Evolutionary conservation across 2,113 vertebrate species (phyloP), one percentile per base, ranked within the genome.

Genomic region (Melospiza melodia): DNA sequence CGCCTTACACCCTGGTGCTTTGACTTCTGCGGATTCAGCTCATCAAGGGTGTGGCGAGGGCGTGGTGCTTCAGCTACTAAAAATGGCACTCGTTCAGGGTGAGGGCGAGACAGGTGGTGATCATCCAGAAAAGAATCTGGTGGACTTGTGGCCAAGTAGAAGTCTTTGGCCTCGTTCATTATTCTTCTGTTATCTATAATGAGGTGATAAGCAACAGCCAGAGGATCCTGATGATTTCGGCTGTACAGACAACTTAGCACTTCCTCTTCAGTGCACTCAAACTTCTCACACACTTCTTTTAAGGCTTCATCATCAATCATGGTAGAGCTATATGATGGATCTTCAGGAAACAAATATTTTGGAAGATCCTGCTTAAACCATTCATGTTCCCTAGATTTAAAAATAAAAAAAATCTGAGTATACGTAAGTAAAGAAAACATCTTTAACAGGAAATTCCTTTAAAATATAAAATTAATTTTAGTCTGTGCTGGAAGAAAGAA

Each of bases 121-220:
- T 99, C 99, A 24, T 99, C 99, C 21, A 99, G 98, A 88, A 99
- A 99, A 49, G 99, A 99, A 98, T 99, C 99, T 0, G 99, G 99
- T 2, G 99, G 99, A 94, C 99, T 99, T 57, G 99, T 99, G 7
- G 99, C 99, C 98, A 99, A 95, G 95, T 99, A 99, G 95, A 99
- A 99, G 93, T 99, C 99, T 98, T 99, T 99, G 87, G 99, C 99
- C 96, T 99, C 99, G 0, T 98, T 99, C 99, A 99, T 99, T 98
- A 99, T 99, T 96, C 99, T 99, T 24, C 99, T 99, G 77, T 99
- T 99, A 98, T 99, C 99, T 93, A 99, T 99, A 94, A 99, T 99
- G 79, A 99, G 99, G 91, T 99, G 99, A 96, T 99, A 99, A 85
- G 99, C 99, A 25, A 99, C 99, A 0, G 98, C 99, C 94, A 99